phyloP scores from a whole-genome alignment of 2,797 vertebrate species.

The Liasis olivaceus region DNA sequence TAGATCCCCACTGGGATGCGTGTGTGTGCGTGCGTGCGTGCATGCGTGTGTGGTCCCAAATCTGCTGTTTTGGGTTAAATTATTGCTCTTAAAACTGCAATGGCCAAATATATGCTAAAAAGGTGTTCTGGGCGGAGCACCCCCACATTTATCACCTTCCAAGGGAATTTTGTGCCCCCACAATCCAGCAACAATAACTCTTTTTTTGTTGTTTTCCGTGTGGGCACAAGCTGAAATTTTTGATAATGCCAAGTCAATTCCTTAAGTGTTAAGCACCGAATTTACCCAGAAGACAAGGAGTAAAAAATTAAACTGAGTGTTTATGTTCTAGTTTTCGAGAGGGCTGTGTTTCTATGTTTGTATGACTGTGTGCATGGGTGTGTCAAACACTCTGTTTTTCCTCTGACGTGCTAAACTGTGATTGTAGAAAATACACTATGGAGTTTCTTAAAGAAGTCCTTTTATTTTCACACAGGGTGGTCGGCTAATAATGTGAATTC shows the following conservation, averaged over 20 bases:
- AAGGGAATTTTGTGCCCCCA: neutral
- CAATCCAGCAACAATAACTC: neutral
- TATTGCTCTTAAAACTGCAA: neutral
- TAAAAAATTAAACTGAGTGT: neutral
- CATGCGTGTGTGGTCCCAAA: neutral
- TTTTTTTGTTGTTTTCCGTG: slow-evolving; percentile 25
- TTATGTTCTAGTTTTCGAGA: neutral
- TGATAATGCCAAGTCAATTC: neutral
- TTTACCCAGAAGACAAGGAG: neutral
- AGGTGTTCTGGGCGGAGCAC: no score
- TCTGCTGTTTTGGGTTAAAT: neutral
- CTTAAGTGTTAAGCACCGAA: neutral
- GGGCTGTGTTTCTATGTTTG: neutral
- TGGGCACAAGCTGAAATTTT: neutral
- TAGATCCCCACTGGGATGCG: neutral
- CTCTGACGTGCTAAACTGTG: neutral
- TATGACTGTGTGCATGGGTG: neutral
- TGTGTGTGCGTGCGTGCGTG: neutral
- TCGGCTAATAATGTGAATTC: slow-evolving; percentile 58
- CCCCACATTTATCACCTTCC: neutral
- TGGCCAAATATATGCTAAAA: neutral
- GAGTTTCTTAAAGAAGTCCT: slow-evolving; percentile 50
- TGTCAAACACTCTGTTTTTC: neutral
- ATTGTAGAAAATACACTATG: slow-evolving; percentile 26
- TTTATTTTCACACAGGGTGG: slow-evolving; percentile 55